phyloP scores from a whole-genome alignment of 2,113 vertebrate species.

The Megaceryle torquata region DNA sequence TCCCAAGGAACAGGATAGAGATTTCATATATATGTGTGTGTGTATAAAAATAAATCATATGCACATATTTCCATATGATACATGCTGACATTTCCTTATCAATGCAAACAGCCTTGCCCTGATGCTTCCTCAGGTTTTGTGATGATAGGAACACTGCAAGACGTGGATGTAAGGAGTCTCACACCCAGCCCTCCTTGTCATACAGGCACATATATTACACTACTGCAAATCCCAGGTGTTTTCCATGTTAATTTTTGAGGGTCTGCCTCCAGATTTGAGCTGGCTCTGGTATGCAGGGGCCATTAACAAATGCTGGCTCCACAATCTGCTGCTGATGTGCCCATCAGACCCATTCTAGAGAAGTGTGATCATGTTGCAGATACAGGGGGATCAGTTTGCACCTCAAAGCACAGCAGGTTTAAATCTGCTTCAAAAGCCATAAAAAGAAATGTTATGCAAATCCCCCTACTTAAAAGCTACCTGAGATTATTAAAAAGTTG shows the following conservation, averaged over 20 bases:
- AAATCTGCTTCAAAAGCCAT: not conserved
- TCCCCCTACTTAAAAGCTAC: not conserved
- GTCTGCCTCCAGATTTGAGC: not conserved
- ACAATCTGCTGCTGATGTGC: not conserved
- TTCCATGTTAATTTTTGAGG: not conserved
- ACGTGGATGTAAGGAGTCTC: not conserved
- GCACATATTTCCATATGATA: not conserved
- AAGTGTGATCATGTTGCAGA: not conserved
- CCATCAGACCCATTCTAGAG: not conserved
- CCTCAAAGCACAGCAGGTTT: not conserved
- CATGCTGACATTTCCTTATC: not conserved
- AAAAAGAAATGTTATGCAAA: not conserved
- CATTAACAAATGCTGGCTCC: not conserved
- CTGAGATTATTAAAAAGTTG: not conserved
- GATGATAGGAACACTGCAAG: not conserved
- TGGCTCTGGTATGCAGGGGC: not conserved
- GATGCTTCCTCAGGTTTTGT: not conserved
- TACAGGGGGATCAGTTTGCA: not conserved
- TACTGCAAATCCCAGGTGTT: not conserved
- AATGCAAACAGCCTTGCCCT: not conserved
- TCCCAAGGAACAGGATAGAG: not conserved
- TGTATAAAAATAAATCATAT: not conserved
- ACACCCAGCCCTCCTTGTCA: not conserved
- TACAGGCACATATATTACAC: not conserved
- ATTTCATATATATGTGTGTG: not conserved